A percentile compares a stretch with the other conserved stretches of the same genome.
phyloP scores from a whole-genome alignment of 2,113 vertebrate species.

The Myocastor coypus region DNA sequence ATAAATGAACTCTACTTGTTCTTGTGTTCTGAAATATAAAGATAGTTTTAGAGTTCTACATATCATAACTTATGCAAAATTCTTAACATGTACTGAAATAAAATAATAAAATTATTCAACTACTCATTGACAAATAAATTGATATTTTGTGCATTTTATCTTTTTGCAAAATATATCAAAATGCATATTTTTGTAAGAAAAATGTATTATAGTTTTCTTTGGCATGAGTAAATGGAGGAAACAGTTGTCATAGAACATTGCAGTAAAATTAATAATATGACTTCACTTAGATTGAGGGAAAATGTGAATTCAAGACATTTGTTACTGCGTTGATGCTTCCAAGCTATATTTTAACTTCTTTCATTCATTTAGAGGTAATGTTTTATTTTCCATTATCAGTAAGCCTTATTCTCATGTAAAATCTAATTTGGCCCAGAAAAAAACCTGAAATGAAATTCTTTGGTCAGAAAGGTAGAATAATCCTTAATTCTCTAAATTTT shows the following conservation, averaged over 20 bases:
- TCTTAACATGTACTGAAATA: not conserved
- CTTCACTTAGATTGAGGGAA: not conserved
- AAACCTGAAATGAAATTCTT: not conserved
- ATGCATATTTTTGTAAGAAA: not conserved
- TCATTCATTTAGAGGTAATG: slow-evolving; percentile 85
- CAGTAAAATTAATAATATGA: slow-evolving; percentile 32
- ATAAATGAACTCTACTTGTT: not conserved
- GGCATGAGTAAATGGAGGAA: slow-evolving; percentile 11
- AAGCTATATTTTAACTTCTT: slow-evolving; percentile 38
- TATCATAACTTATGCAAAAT: not conserved
- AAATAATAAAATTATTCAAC: slow-evolving; percentile 10
- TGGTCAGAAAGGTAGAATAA: slow-evolving; percentile 93
- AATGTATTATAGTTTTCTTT: slow-evolving; percentile 8
- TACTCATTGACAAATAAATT: not conserved
- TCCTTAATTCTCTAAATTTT: not conserved
- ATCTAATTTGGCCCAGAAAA: slow-evolving; percentile 87
- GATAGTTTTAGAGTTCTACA: not conserved
- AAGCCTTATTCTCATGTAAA: slow-evolving; percentile 97
- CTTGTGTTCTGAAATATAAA: slow-evolving; percentile 20
- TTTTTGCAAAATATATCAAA: slow-evolving; percentile 25
- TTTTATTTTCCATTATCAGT: slow-evolving; percentile 98
- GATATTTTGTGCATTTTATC: not conserved
- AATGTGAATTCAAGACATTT: not conserved
- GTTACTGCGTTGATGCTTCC: not conserved
- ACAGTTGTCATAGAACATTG: not conserved